These are phyloP conservation scores for Cyprinodon brontotheroides DNA, from an alignment of 2,113 vertebrate genomes.

Conservation along the genomic window DNA sequence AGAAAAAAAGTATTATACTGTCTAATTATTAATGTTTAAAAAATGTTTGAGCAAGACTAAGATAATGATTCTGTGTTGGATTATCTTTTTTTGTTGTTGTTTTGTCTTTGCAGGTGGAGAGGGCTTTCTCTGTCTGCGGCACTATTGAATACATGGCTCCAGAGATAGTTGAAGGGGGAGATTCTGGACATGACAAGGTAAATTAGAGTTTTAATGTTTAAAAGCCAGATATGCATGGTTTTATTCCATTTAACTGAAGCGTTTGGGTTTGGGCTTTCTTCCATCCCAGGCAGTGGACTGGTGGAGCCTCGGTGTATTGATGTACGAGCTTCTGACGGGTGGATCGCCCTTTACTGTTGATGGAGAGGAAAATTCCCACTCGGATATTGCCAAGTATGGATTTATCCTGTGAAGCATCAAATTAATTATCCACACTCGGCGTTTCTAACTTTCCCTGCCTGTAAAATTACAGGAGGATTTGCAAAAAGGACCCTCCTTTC, in stretches of 20 bases:
- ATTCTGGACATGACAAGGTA: constrained; percentile 96
- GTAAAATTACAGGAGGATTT: constrained; percentile 86
- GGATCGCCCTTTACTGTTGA: constrained; percentile 98
- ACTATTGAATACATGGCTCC: constrained; percentile 99
- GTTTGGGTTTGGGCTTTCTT: constrained; percentile 2
- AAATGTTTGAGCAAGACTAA: background rate
- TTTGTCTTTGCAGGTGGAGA: constrained; percentile 80
- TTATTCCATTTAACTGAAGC: constrained; percentile 3
- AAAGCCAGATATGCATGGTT: background rate
- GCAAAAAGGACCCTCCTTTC: constrained; percentile 96
- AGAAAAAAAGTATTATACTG: background rate
- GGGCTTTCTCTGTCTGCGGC: constrained; percentile 96
- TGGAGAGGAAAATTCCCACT: constrained; percentile 95
- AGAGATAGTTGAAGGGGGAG: constrained; percentile 95
- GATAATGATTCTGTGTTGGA: background rate
- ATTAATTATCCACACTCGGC: background rate
- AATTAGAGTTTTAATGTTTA: constrained; percentile 8
- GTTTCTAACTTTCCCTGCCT: constrained; percentile 17
- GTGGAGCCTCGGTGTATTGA: constrained; percentile 98
- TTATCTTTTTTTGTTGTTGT: background rate
- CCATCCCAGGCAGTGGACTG: constrained; percentile 94
- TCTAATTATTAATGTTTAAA: background rate
- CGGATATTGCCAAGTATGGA: constrained; percentile 94
- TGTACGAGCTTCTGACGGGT: constrained; percentile 96
- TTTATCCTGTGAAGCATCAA: constrained; percentile 1